phyloP scores from a whole-genome alignment of 2,888 invertebrate genomes.

The Malthinus flaveolus region DNA sequence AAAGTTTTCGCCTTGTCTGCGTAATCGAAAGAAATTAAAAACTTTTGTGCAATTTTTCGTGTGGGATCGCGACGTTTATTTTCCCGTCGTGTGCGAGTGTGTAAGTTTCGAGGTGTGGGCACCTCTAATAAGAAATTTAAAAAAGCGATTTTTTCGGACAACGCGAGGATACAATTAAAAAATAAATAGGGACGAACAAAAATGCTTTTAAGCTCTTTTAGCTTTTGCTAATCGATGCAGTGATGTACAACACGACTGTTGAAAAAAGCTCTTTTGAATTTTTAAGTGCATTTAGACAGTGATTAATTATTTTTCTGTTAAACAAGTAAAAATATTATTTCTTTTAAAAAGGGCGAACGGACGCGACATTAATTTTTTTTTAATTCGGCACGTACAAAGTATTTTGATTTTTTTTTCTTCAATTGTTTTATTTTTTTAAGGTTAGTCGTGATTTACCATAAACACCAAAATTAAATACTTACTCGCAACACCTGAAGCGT shows the following conservation, averaged over 20 bases:
- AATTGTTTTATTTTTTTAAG: too few species aligned
- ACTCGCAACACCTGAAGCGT: slow-evolving; percentile 87
- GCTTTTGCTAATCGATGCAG: slow-evolving; percentile 36
- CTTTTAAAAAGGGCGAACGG: slow-evolving; percentile 2
- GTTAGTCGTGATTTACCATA: background rate
- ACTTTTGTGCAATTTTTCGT: background rate
- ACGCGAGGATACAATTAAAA: slow-evolving; percentile 35
- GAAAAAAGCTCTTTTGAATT: slow-evolving; percentile 42
- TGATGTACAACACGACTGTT: slow-evolving; percentile 32
- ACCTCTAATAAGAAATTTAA: too few species aligned
- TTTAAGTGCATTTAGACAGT: slow-evolving; percentile 49
- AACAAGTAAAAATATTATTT: slow-evolving; percentile 21
- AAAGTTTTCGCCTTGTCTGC: slow-evolving; percentile 28
- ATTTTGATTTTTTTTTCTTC: background rate
- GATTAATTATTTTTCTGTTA: slow-evolving; percentile 43
- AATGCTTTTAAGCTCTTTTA: slow-evolving; percentile 39
- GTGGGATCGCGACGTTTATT: background rate
- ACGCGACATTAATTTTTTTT: slow-evolving; percentile 5
- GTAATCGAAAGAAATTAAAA: slow-evolving; percentile 24
- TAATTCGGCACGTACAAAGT: slow-evolving; percentile 20
- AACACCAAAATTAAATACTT: slow-evolving; percentile 58
- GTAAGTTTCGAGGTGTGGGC: too few species aligned
- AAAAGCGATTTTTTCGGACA: slow-evolving; percentile 19
- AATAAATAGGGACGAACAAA: slow-evolving; percentile 37
- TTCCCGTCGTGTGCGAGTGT: background rate